These are phyloP conservation scores for Leuciscus waleckii DNA, from an alignment of 2,797 vertebrate genomes.

Conservation along the genomic window DNA sequence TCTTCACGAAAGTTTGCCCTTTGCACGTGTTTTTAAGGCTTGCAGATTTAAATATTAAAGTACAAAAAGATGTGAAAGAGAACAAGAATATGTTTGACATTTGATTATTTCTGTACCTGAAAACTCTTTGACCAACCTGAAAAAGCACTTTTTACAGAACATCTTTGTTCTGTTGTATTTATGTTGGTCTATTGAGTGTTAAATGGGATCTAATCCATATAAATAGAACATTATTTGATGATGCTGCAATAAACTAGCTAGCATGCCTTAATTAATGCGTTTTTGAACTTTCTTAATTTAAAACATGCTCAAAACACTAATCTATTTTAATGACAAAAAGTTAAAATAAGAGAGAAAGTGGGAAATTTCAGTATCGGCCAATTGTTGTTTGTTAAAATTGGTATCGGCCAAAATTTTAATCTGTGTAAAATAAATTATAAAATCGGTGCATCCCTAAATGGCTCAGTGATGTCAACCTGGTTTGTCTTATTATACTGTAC, in stretches of 20 bases:
- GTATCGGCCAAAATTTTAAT: neutral
- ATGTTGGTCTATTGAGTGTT: neutral
- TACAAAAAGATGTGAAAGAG: too few relatives aligned
- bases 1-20: neutral
- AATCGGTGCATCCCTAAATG: neutral
- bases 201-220: neutral
- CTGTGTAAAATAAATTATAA: too few relatives aligned
- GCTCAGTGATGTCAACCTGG: neutral
- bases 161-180: neutral
- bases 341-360: neutral
- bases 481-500: neutral
- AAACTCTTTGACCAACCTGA: neutral
- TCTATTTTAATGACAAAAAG: neutral
- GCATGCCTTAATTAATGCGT: neutral
- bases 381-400: neutral
- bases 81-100: neutral
- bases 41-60: neutral
- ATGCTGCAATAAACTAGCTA: neutral
- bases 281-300: neutral
- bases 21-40: neutral
- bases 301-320: neutral
- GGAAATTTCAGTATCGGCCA: neutral
- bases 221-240: neutral
- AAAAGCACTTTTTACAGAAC: neutral
- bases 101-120: neutral